Conservation (phyloP, 2,888 invertebrate genomes). For the Andrena flavipes region DNA sequence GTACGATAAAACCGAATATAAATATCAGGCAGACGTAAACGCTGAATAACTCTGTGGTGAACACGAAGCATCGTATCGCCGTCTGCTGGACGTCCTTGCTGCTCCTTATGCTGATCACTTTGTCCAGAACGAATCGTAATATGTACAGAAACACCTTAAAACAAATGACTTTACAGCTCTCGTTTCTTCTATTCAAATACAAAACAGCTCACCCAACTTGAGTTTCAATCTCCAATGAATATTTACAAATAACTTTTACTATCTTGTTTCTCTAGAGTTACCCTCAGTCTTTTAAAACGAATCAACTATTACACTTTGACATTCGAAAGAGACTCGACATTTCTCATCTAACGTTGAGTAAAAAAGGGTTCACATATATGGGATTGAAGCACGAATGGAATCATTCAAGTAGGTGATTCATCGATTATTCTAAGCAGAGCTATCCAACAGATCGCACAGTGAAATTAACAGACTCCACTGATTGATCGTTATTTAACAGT, state of each 20-base stretch:
- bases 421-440: neutral
- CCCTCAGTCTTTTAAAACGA: neutral
- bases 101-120: slow-evolving; percentile 75
- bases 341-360: neutral
- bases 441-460: neutral
- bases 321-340: too few relatives aligned
- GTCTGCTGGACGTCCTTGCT: slow-evolving; percentile 74
- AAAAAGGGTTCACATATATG: neutral
- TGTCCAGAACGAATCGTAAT: slow-evolving; percentile 79
- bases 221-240: neutral
- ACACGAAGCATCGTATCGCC: slow-evolving; percentile 73
- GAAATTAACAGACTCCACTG: neutral
- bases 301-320: neutral
- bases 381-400: neutral
- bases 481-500: slow-evolving; percentile 26
- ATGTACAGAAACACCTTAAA: slow-evolving; percentile 77
- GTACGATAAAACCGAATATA: slow-evolving; percentile 78
- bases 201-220: neutral
- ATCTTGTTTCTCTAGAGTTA: neutral
- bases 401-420: neutral
- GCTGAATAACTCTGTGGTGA: slow-evolving; percentile 76
- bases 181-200: neutral
- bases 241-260: neutral
- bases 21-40: slow-evolving; percentile 78
- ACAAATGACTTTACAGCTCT: neutral